Evolutionary conservation across 2,797 vertebrate species (phyloP), one percentile per base, ranked within the genome.

Genomic region (Heliangelus exortis): DNA sequence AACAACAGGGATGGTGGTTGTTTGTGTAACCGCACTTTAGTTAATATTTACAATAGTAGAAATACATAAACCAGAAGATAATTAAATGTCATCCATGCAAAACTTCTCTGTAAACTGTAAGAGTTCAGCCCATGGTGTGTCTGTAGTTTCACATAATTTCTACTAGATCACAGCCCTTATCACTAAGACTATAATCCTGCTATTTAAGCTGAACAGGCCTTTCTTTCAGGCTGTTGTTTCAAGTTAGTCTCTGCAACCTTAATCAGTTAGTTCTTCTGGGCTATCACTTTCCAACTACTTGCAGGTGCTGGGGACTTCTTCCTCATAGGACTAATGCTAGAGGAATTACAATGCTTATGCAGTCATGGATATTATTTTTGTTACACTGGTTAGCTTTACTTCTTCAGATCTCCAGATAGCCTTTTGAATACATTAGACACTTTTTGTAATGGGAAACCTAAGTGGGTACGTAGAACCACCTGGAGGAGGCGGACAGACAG

Each of bases 151-250:
- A 76, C 39, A 22, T 92, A 57, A 29, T 84, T 50, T 77, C 67
- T 26, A 54, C 39, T 36, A 65, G 45, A 73, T 95, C 81, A 63
- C 50, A 61, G 43, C 15, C 48, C 25, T 86, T 89, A 91, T 76
- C 83, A 19, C 39, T 90, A 71, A 92, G 55, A 87, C 84, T 43
- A 73, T 87, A 90, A 93, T 90, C 80, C 75, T 85, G 20, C 62
- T 89, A 28, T 91, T 95, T 92, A 84, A 73, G 66, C 57, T 75
- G 85, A 86, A 79, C 80, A 54, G 92, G 74, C 77, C 65, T 86
- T 61, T 86, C 58, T 72, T 85, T 77, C 79, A 66, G 81, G 51
- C 69, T 80, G 33, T 91, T 93, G 43, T 61, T 94, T 92, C 72
- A 82, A 58, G 39, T 72, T 72, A 66, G 68, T 72, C 51, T 89